Base-by-base conservation (phyloP, 2,113 vertebrate genomes). In the Mungos mungo region DNA sequence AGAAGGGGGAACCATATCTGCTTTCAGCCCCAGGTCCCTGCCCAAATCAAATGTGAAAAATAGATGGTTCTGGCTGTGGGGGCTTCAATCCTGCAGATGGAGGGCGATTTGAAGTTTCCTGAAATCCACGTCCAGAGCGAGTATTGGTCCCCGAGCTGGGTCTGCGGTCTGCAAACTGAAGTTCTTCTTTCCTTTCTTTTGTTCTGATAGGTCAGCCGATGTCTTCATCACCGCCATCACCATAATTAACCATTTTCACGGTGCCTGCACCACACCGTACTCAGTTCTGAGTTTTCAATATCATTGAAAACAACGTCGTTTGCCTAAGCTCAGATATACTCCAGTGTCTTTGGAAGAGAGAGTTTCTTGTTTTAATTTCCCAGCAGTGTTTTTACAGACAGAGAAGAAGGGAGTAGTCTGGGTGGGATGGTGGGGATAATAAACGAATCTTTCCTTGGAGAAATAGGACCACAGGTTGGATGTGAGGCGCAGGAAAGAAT, bases 321-420 rank as follows among this genome's bases (percentile, higher is more conserved):
- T 97, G 97, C 95, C 88, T 90, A 69, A 82, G 85, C 97, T 95
- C 86, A 71, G 77, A 81, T 88, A 65, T 50, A 60, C 87, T 93
- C 96, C 90, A 52, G 84, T 90, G 97, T 96, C 94, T 93, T 87
- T 81, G 90, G 92, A 98, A 98, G 97, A 98, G 45, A 95, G 88
- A 94, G 88, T 96, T 96, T 97, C 96, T 98, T 93, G 94, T 94
- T 98, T 98, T 98, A 98, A 98, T 98, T 98, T 97, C 98, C 97
- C 97, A 96, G 95, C 94, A 96, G 98, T 98, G 94, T 96, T 97
- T 98, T 98, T 98, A 95, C 66, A 81, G 94, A 90, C 81, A 95
- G 84, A 3, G 35, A 97, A 95, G 93, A 85, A 93, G 94, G 93
- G 98, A 98, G 87, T 52, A 52, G 65, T 74, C 66, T 84, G 95